Evolutionary conservation across 1,140 invertebrate genomes (phyloP), one percentile per base, ranked within the genome.

Genomic region (Steinernema khuongi): DNA sequence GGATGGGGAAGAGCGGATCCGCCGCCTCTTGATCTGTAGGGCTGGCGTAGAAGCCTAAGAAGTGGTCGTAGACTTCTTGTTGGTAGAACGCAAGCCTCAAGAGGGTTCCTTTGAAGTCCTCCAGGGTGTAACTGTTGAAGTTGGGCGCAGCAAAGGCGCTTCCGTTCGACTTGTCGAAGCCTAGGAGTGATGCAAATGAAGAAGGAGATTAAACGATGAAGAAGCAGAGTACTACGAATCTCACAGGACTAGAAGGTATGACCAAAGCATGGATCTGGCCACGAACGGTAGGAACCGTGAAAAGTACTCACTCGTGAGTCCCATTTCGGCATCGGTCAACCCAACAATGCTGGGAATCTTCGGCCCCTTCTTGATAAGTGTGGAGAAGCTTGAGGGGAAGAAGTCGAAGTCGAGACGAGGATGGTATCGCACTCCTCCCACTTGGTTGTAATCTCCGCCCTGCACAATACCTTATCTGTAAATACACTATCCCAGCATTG

Each of bases 401-500:
- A 74, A 77, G 67, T 77, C 76, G 26, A 74, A 74, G 66, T 77
- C 76, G 22, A 77, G 44, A 0, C 50, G 44, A 1, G 76, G 76
- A 11, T 70, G 67, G 67, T 67, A 77, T 36, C 68, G 66, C 11
- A 66, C 33, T 2, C 66, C 26, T 1, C 14, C 26, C 30, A 73
- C 50, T 19, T 73, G 32, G 33, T 73, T 18, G 4, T 4, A 32
- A 32, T 29, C 66, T n/a, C 32, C 66, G 11, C 70, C 74, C 31
- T 74, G 28, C 26, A 69, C 68, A 43, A 67, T 60, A 22, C 66
- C 31, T 22, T 26, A 33, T n/a, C 68, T 44, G 19, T 33, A 29
- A 68, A 68, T 31, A 68, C 50, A 7, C 18, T 17, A n/a, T 68
- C 26, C 19, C 31, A 17, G 67, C 69, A 22, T n/a, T n/a, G n/a